These are phyloP conservation scores for Chloebia gouldiae DNA, from an alignment of 2,113 vertebrate genomes.

Conservation along the genomic window DNA sequence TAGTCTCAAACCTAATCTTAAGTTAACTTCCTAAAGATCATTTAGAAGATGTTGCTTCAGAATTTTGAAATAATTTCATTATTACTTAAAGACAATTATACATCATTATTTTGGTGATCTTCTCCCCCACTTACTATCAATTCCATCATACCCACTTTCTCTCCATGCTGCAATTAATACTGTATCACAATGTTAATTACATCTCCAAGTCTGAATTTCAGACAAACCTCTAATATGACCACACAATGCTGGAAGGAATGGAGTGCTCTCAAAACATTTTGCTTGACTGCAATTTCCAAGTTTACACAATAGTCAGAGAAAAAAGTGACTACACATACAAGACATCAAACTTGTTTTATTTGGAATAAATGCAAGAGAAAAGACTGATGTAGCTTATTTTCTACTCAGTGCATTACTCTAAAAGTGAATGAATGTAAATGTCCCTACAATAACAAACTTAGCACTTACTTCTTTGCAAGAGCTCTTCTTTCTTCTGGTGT, in stretches of 20 bases:
- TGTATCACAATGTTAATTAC: background rate
- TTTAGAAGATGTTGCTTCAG: background rate
- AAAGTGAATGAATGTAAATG: background rate
- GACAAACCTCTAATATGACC: background rate
- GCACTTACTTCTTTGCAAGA: conserved; percentile 94
- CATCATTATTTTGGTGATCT: background rate
- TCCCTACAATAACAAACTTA: background rate
- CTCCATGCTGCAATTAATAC: background rate
- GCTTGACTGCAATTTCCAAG: background rate
- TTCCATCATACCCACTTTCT: background rate
- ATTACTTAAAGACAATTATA: background rate
- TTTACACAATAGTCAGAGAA: background rate
- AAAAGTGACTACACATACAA: rapidly evolving
- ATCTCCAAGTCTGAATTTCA: background rate
- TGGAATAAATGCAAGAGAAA: background rate
- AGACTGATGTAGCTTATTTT: background rate
- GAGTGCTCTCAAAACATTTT: background rate
- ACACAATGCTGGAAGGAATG: background rate
- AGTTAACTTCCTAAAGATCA: background rate
- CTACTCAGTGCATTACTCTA: background rate
- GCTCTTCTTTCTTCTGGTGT: conserved; percentile 93
- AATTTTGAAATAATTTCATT: background rate
- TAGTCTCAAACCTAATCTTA: background rate
- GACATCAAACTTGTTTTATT: background rate
- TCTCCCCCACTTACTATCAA: background rate